These are phyloP conservation scores for Drosophila eugracilis DNA, from an alignment of 1,140 invertebrate genomes.

Conservation along the genomic window DNA sequence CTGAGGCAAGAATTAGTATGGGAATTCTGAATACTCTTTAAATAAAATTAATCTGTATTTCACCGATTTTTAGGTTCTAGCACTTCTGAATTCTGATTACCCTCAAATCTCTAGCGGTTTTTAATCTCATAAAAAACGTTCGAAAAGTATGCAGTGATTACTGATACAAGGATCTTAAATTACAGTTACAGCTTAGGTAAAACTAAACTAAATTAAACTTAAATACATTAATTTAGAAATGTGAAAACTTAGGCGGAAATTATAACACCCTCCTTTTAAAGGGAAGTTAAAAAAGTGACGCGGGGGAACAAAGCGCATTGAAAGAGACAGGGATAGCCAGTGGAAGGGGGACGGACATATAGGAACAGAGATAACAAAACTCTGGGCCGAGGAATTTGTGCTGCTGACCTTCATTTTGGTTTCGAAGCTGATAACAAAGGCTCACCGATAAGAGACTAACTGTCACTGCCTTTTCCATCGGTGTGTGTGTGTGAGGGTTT, in stretches of 20 bases:
- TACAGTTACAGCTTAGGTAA: no score
- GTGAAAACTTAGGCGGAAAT: background rate
- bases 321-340: conserved; percentile 12
- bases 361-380: conserved; percentile 64
- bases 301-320: conserved; percentile 24
- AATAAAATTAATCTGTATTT: no score
- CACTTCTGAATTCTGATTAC: no score
- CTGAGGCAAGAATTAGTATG: background rate
- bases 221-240: background rate
- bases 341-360: conserved; percentile 6
- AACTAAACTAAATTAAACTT: no score
- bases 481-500: conserved; percentile 25
- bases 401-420: conserved; percentile 80
- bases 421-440: conserved; percentile 56
- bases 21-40: background rate
- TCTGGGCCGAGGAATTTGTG: conserved; percentile 66
- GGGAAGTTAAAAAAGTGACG: conserved; percentile 11
- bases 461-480: conserved; percentile 2
- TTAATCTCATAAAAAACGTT: no score
- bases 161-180: no score
- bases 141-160: no score
- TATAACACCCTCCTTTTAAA: background rate
- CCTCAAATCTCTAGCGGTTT: no score
- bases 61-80: no score
- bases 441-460: conserved; percentile 65